These are phyloP conservation scores for Dynastes maya DNA, from an alignment of 2,888 invertebrate genomes.

Conservation along the genomic window DNA sequence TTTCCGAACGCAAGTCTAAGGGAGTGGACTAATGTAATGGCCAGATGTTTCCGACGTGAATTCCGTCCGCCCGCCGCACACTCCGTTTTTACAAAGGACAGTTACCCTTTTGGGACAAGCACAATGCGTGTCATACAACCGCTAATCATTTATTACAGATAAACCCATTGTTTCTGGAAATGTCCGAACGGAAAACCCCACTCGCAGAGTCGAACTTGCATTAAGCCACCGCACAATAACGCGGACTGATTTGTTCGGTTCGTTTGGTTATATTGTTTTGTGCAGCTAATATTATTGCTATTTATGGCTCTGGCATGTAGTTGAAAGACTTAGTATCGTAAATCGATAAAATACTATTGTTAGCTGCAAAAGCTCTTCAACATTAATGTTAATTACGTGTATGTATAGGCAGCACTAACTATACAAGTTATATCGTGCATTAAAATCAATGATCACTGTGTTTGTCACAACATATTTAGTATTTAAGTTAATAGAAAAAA, in stretches of 20 bases:
- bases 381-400: too few relatives aligned
- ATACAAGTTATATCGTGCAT: too few relatives aligned
- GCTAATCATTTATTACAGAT: conserved; percentile 61
- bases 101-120: conserved; percentile 59
- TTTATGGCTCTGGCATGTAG: too few relatives aligned
- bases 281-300: too few relatives aligned
- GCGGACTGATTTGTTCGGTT: background rate
- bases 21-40: conserved; percentile 57
- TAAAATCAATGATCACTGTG: too few relatives aligned
- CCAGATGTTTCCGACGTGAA: conserved; percentile 63
- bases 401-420: too few relatives aligned
- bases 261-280: background rate
- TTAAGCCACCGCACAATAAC: background rate
- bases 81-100: conserved; percentile 59
- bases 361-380: too few relatives aligned
- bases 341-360: too few relatives aligned
- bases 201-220: conserved; percentile 6
- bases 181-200: conserved; percentile 14
- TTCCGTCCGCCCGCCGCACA: conserved; percentile 53
- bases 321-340: too few relatives aligned
- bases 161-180: conserved; percentile 57
- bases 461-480: too few relatives aligned
- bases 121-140: conserved; percentile 62
- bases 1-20: conserved; percentile 22
- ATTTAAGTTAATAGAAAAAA: too few relatives aligned